Percentiles rank a stretch among this genome's conserved stretches.
These are phyloP conservation scores for Melanotaenia nigrans DNA, from an alignment of 2,797 vertebrate genomes.

Conservation along the genomic window DNA sequence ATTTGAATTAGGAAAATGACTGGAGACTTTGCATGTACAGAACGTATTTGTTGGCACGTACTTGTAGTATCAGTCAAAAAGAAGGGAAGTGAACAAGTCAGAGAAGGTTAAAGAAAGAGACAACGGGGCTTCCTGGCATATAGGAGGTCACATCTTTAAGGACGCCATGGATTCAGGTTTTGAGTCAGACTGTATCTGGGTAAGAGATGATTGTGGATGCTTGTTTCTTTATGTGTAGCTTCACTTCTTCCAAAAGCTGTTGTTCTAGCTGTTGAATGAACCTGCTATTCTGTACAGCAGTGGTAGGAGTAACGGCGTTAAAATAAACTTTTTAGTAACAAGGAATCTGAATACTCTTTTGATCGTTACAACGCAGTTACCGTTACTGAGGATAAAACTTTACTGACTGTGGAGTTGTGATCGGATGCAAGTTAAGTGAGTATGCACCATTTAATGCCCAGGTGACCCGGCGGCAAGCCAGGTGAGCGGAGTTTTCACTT, in stretches of 20 bases:
- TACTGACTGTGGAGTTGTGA: too few relatives aligned
- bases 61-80: background rate
- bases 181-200: slow-evolving; percentile 63
- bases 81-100: background rate
- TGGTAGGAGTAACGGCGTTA: too few relatives aligned
- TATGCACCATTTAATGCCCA: too few relatives aligned
- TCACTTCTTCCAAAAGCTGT: background rate
- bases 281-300: too few relatives aligned
- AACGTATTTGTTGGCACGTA: background rate
- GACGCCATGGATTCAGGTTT: slow-evolving; percentile 47
- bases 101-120: slow-evolving; percentile 17
- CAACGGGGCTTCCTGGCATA: background rate
- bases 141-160: background rate
- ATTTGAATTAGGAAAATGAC: slow-evolving; percentile 76
- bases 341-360: too few relatives aligned
- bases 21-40: slow-evolving; percentile 61
- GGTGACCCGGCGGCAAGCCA: too few relatives aligned
- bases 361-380: too few relatives aligned
- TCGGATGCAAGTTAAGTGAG: too few relatives aligned
- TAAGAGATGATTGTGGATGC: slow-evolving; percentile 41
- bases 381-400: too few relatives aligned
- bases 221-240: background rate
- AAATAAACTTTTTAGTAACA: too few relatives aligned
- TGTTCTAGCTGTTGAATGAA: background rate
- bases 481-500: too few relatives aligned